Conservation (phyloP, 1,140 invertebrate species). For the Drosophila carrolli region DNA sequence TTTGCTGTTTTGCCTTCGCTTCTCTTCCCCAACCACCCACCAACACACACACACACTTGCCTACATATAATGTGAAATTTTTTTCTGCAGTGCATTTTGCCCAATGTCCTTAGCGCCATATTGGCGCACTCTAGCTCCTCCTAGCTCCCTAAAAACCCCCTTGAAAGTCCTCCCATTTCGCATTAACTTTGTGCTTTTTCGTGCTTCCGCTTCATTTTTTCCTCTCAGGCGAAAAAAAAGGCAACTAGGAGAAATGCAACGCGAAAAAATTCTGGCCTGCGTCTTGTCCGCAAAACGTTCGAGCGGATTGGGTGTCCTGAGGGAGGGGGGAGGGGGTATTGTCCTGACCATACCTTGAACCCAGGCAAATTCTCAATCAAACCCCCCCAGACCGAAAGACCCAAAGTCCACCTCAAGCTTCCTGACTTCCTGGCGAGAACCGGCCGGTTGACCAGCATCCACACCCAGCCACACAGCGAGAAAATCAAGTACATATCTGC, state of each 20-base stretch:
- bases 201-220: conserved; percentile 80
- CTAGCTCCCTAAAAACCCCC: conserved; percentile 29
- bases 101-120: conserved; percentile 81
- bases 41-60: conserved; percentile 29
- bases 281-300: conserved; percentile 38
- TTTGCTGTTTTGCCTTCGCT: conserved; percentile 72
- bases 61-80: conserved; percentile 73
- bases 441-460: conserved; percentile 49
- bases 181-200: conserved; percentile 80
- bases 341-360: conserved; percentile 59
- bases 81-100: conserved; percentile 76
- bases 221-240: conserved; percentile 37
- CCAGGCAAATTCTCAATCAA: conserved; percentile 42
- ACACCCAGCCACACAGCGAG: conserved; percentile 14
- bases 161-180: conserved; percentile 32
- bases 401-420: conserved; percentile 39
- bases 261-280: conserved; percentile 55
- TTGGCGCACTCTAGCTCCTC: conserved; percentile 55
- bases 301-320: neutral
- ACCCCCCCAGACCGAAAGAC: conserved; percentile 2
- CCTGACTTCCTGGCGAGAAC: conserved; percentile 61
- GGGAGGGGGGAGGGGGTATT: conserved; percentile 25
- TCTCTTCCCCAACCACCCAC: conserved; percentile 17
- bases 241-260: conserved; percentile 48
- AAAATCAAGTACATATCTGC: neutral